Conservation (phyloP, 2,113 vertebrate species). For the Coregonus clupeaformis region DNA sequence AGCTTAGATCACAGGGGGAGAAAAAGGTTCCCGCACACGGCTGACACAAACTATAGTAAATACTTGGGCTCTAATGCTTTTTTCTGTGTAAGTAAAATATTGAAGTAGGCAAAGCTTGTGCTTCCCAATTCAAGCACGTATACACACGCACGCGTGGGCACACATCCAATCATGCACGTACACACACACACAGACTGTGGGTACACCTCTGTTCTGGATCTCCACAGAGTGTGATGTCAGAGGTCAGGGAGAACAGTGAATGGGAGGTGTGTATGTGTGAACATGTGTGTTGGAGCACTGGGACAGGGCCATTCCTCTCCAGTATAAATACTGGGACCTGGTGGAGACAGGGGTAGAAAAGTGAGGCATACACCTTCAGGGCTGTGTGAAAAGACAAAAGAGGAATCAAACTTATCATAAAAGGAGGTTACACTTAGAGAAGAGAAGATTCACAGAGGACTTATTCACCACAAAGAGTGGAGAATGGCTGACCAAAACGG, state of each 20-base stretch:
- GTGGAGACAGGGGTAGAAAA: neutral
- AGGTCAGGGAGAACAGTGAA: conserved; percentile 44
- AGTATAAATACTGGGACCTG: conserved; percentile 55
- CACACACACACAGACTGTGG: conserved; percentile 1
- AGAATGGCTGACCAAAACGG: conserved; percentile 25
- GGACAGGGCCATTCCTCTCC: conserved; percentile 21
- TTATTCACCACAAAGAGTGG: neutral
- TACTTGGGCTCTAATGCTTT: conserved; percentile 4
- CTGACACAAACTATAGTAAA: conserved; percentile 3
- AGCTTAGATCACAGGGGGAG: neutral
- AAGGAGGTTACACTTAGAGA: neutral
- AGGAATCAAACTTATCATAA: neutral
- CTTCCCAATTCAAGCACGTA: neutral
- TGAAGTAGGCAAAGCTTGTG: neutral
- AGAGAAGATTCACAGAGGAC: neutral
- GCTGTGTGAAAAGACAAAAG: neutral
- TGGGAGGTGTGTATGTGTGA: conserved; percentile 15
- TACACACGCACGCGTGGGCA: conserved; percentile 5
- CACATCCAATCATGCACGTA: conserved; percentile 9
- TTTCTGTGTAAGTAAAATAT: conserved; percentile 14
- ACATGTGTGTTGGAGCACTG: conserved; percentile 28
- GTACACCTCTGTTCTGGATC: conserved; percentile 2
- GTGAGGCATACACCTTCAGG: neutral
- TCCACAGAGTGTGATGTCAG: conserved; percentile 46
- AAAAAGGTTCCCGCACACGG: conserved; percentile 5